These are phyloP conservation scores for Drosophila monieri DNA, from an alignment of 2,888 invertebrate species.

Conservation along the genomic window DNA sequence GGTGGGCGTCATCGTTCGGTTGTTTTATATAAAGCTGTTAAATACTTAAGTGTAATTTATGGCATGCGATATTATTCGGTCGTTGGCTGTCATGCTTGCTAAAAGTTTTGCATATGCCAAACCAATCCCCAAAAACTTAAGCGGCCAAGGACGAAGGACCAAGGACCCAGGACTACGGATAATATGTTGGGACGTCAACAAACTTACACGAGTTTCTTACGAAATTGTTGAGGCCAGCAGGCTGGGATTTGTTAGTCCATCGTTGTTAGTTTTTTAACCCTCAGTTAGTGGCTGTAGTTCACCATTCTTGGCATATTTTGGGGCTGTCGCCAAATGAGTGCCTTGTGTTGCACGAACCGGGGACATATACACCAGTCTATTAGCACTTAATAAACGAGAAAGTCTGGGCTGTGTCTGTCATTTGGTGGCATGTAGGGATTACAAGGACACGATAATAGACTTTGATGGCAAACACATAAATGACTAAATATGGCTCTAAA, in stretches of 20 bases:
- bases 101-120: conserved; percentile 73
- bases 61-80: conserved; percentile 76
- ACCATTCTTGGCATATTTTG: conserved; percentile 70
- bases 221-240: conserved; percentile 42
- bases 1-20: conserved; percentile 54
- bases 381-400: conserved; percentile 71
- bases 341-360: conserved; percentile 49
- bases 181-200: conserved; percentile 36
- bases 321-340: conserved; percentile 45
- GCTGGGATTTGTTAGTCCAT: conserved; percentile 9
- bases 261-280: conserved; percentile 21
- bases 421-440: conserved; percentile 29
- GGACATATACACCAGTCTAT: conserved; percentile 53
- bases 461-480: conserved; percentile 44
- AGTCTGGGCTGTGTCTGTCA: conserved; percentile 49
- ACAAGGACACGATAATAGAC: conserved; percentile 21
- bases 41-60: conserved; percentile 78
- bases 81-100: conserved; percentile 71
- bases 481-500: not conserved
- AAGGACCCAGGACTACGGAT: conserved; percentile 15
- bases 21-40: conserved; percentile 73
- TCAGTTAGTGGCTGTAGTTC: conserved; percentile 28
- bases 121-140: conserved; percentile 49
- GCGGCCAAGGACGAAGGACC: conserved; percentile 41
- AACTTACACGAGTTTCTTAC: conserved; percentile 56